Conservation (phyloP, 2,113 vertebrate genomes). For the Brienomyrus brachyistius region DNA sequence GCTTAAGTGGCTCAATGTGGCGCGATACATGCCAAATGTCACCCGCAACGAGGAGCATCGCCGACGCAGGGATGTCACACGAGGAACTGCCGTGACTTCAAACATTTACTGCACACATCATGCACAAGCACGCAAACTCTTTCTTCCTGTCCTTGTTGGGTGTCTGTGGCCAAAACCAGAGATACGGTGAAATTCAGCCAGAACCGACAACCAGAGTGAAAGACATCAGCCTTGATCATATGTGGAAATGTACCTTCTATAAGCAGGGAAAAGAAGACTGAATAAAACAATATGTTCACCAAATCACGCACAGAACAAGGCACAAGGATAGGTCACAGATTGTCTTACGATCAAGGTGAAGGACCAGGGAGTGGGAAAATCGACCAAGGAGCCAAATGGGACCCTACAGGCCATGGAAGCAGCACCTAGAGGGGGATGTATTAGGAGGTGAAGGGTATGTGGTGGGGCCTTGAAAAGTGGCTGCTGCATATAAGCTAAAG, state of each 20-base stretch:
- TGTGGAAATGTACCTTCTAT: background rate
- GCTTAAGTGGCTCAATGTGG: constrained; percentile 54
- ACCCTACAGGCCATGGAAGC: background rate
- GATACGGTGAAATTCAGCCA: background rate
- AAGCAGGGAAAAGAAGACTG: background rate
- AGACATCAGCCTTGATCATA: background rate
- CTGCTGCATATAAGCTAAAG: background rate
- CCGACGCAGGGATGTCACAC: constrained; percentile 36
- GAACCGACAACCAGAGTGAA: background rate
- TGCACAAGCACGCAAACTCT: background rate
- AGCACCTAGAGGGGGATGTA: background rate
- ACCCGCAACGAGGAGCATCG: constrained; percentile 17
- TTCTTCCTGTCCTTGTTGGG: background rate
- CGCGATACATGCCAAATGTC: constrained; percentile 19
- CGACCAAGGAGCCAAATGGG: background rate
- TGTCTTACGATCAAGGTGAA: background rate
- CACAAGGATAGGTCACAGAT: background rate
- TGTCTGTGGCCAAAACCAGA: background rate
- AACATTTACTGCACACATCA: background rate
- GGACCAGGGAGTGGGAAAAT: background rate
- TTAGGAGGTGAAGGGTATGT: background rate
- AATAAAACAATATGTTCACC: background rate
- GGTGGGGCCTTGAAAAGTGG: background rate
- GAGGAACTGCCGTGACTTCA: constrained; percentile 23
- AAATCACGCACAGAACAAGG: background rate